Percentiles rank a stretch among this genome's conserved stretches.
Evolutionary conservation across 2,797 vertebrate genomes (phyloP).

Genomic region (Orestias chungarensis): DNA sequence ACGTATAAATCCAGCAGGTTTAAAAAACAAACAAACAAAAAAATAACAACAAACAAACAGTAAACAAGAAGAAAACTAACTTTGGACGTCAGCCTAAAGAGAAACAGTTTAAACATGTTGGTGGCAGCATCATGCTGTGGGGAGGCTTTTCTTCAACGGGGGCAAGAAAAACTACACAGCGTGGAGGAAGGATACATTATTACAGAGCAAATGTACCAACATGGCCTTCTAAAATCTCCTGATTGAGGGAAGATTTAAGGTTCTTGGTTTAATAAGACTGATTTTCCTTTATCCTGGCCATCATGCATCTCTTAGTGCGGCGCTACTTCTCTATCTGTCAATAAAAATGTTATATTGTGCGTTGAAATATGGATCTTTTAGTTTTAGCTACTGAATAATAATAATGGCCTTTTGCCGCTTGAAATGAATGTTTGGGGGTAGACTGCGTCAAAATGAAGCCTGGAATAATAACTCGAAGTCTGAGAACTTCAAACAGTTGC

Average conservation of each 20-base stretch:
- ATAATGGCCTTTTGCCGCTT: background rate
- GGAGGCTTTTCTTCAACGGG: background rate
- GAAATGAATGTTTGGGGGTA: background rate
- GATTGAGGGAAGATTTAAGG: too few relatives aligned
- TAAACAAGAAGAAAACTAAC: too few relatives aligned
- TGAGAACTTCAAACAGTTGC: background rate
- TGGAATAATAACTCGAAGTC: background rate
- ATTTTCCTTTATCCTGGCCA: background rate
- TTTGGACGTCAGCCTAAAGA: background rate
- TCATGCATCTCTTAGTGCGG: background rate
- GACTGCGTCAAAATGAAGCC: background rate
- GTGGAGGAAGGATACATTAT: too few relatives aligned
- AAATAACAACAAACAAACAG: too few relatives aligned
- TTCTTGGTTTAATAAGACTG: background rate
- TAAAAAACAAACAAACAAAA: too few relatives aligned
- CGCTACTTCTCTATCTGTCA: background rate
- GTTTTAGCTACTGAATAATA: background rate
- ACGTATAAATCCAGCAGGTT: too few relatives aligned
- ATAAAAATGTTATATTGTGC: background rate
- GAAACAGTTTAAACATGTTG: background rate
- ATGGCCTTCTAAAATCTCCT: too few relatives aligned
- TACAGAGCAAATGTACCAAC: background rate
- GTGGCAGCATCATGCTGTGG: background rate
- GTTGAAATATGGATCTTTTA: background rate
- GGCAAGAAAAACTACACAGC: too few relatives aligned